Base-by-base conservation (phyloP, 2,113 vertebrate species). In the Sula dactylatra region DNA sequence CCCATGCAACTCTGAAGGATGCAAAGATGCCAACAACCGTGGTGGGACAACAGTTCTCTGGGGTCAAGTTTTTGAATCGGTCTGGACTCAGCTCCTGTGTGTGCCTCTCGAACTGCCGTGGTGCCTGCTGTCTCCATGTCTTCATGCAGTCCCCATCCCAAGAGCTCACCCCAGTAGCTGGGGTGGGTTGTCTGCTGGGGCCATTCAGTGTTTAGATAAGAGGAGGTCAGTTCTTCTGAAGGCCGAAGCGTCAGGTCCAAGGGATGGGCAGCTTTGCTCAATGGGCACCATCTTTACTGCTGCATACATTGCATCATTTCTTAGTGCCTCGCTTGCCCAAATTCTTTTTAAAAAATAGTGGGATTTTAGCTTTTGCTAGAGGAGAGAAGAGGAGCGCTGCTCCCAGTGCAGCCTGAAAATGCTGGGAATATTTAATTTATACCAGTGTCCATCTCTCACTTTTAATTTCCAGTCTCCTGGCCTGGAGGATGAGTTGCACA, bases 321-420 rank as follows among this genome's bases (percentile, higher is more conserved):
- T 81, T 88, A 83, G 96, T 92, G 92, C 93, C 94, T 97, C 82
- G 0, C 79, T 88, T 90, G 83, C 50, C 59, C 96, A 74, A 86
- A 47, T 81, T 77, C 4, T 77, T 86, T 87, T 54, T 0, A 10
- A 77, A 59, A 90, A 90, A 54, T 13, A 54, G 29, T 71, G 74
- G 71, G 34, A 83, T 90, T 72, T 90, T 73, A 59, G 71, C 40
- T 59, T 66, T 29, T 70, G 25, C 15, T 64, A 34, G 59, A 69
- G 49, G 36, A 67, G 36, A 67, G 45, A 47, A 73, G 67, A 54
- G 82, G 66, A 88, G 50, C 25, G 9, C n/a, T 42, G 78, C 62
- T 94, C 54, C 85, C 54, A 66, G 58, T 77, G 50, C 93, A 94
- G 82, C 71, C 71, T 77, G 82, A 50, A 94, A 93, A 62, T 47